phyloP scores from a whole-genome alignment of 2,113 vertebrate species.

The Poecilia latipinna region DNA sequence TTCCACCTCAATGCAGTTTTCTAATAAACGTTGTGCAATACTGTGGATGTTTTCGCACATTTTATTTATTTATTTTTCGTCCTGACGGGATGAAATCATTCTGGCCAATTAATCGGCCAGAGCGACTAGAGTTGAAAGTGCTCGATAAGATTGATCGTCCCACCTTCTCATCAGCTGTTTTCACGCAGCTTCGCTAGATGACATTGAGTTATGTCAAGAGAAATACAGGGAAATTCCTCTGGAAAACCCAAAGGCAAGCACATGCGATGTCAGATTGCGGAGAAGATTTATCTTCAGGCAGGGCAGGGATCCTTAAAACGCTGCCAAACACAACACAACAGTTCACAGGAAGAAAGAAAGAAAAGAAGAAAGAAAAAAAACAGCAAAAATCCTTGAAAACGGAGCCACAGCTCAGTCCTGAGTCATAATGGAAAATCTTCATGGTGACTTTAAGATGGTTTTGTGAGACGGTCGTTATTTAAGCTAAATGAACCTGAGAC shows the following conservation, averaged over 20 bases:
- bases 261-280: slow-evolving; percentile 5
- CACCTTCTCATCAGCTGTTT: slow-evolving; percentile 19
- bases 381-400: slow-evolving; percentile 28
- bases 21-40: not conserved
- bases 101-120: not conserved
- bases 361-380: slow-evolving; percentile 16
- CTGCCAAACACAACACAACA: not conserved
- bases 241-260: slow-evolving; percentile 6
- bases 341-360: slow-evolving; percentile 16
- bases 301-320: slow-evolving; percentile 33
- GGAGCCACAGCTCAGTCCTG: slow-evolving; percentile 18
- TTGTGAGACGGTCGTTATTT: slow-evolving; percentile 15
- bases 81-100: not conserved
- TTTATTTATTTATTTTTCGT: not conserved
- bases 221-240: slow-evolving; percentile 30
- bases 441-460: slow-evolving; percentile 1
- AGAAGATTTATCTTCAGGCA: slow-evolving; percentile 34
- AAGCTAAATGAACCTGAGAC: slow-evolving; percentile 6
- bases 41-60: not conserved
- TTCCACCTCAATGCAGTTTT: not conserved
- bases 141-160: not conserved
- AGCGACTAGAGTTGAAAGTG: slow-evolving; percentile 5
- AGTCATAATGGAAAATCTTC: slow-evolving; percentile 29
- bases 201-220: slow-evolving; percentile 15
- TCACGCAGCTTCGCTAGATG: not conserved